Percentiles rank a stretch among this genome's conserved stretches.
Conservation (phyloP, 2,113 vertebrate species). For the Calidris pygmaea region DNA sequence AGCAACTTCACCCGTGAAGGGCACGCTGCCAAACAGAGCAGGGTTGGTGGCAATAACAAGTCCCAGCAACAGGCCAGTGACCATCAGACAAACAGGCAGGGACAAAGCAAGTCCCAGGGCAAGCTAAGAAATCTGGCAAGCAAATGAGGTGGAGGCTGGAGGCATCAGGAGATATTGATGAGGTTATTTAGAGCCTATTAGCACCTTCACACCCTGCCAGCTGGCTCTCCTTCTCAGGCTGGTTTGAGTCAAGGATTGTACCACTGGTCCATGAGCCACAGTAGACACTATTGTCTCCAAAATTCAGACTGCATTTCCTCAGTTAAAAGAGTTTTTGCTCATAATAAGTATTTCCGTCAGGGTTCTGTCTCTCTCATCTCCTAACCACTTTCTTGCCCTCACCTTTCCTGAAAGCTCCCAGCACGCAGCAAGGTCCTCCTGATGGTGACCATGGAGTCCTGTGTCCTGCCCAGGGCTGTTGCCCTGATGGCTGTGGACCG, state of each 20-base stretch:
- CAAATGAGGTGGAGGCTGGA: background rate
- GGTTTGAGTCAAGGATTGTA: background rate
- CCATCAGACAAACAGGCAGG: background rate
- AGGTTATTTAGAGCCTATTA: background rate
- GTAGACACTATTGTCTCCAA: background rate
- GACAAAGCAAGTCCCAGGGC: background rate
- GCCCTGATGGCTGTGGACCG: background rate
- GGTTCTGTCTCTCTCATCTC: background rate
- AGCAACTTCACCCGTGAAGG: background rate
- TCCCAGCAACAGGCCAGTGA: fast-evolving
- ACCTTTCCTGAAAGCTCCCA: background rate
- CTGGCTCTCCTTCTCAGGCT: background rate
- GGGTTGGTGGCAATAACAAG: too few species aligned
- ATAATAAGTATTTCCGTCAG: background rate
- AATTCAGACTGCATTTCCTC: background rate
- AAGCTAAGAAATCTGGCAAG: background rate
- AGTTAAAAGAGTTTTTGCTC: background rate
- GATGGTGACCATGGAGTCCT: background rate
- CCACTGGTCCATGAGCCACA: background rate
- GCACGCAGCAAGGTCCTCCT: background rate
- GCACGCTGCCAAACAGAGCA: too few species aligned
- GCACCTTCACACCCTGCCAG: background rate
- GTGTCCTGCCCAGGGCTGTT: background rate
- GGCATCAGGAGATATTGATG: background rate
- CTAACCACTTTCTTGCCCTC: background rate